Evolutionary conservation across 2,888 invertebrate genomes (phyloP).

Genomic region (Conus canariensis): DNA sequence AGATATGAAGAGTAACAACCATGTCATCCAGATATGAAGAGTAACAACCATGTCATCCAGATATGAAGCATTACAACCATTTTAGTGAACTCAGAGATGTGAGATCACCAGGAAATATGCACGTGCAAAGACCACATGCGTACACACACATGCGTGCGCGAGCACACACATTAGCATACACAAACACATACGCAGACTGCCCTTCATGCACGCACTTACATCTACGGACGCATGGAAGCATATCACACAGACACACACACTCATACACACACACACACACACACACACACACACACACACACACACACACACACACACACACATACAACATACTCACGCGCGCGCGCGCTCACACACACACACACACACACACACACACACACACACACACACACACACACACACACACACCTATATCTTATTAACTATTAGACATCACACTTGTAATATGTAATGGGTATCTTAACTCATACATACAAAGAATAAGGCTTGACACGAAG

Average conservation of each 20-base stretch:
- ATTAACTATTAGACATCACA: neutral
- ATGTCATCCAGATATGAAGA: too few species aligned
- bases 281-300: conserved; percentile 9
- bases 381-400: neutral
- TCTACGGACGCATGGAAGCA: too few species aligned
- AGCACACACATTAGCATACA: neutral
- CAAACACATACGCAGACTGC: neutral
- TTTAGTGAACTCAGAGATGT: too few species aligned
- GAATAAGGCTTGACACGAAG: too few species aligned
- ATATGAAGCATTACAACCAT: too few species aligned
- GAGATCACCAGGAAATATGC: too few species aligned
- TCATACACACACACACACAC: neutral
- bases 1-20: too few species aligned
- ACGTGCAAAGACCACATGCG: too few species aligned
- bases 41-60: too few species aligned
- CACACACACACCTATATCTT: neutral
- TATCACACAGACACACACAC: neutral
- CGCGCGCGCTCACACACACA: neutral
- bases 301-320: neutral
- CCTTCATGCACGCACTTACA: neutral
- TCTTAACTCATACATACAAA: too few species aligned
- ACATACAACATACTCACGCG: too few species aligned
- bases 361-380: neutral
- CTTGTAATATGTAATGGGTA: too few species aligned
- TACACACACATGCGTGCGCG: neutral